phyloP scores from a whole-genome alignment of 2,888 invertebrate genomes.

The Noctua janthina region DNA sequence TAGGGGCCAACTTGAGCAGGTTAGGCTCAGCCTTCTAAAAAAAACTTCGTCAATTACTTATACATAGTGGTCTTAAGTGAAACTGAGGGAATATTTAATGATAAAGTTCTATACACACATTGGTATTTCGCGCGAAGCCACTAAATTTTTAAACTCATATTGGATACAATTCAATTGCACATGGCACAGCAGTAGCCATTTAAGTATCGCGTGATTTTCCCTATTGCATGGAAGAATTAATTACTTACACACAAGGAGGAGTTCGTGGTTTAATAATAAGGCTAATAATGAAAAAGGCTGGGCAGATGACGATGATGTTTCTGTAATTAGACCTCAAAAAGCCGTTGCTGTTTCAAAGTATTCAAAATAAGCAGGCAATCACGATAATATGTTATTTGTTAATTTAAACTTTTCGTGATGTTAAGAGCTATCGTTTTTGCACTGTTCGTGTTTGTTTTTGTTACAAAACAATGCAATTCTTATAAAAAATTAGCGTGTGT shows the following conservation, averaged over 20 bases:
- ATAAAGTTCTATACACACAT: background rate
- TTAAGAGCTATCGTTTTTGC: background rate
- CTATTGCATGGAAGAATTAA: no score
- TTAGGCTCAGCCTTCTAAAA: no score
- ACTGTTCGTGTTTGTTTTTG: background rate
- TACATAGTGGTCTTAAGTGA: background rate
- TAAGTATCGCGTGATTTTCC: no score
- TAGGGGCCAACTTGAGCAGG: no score
- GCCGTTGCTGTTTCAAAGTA: background rate
- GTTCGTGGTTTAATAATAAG: no score
- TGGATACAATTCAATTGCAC: no score
- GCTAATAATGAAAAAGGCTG: no score
- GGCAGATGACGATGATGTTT: background rate
- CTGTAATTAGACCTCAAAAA: background rate
- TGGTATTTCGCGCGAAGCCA: background rate
- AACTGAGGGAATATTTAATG: background rate
- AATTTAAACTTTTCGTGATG: background rate
- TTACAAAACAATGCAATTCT: background rate
- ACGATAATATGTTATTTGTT: background rate
- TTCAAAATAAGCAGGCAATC: background rate
- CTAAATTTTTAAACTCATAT: background rate
- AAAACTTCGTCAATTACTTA: no score
- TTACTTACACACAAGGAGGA: no score
- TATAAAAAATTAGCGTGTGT: background rate
- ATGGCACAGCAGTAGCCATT: no score